Conservation (phyloP, 1,140 invertebrate species). For the Agraylea sexmaculata region DNA sequence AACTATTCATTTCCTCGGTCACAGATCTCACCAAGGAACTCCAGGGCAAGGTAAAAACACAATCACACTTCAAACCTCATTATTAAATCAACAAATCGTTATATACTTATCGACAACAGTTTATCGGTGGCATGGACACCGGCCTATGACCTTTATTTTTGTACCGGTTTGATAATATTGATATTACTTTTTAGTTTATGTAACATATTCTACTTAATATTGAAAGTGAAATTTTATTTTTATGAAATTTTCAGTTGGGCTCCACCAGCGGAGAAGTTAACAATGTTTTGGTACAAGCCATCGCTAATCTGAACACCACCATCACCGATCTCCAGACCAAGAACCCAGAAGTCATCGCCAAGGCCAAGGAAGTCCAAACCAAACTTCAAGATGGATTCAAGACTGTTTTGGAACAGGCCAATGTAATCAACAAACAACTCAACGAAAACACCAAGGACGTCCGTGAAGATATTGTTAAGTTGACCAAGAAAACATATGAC, state of each 20-base stretch:
- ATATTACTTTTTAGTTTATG: too few species aligned
- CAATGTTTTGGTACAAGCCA: conserved; percentile 10
- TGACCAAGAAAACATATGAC: conserved; percentile 20
- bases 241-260: conserved; percentile 15
- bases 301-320: conserved; percentile 19
- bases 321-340: conserved; percentile 11
- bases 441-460: conserved; percentile 17
- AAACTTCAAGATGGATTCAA: conserved; percentile 16
- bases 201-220: too few species aligned
- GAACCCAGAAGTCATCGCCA: conserved; percentile 13
- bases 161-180: too few species aligned
- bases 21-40: conserved; percentile 14
- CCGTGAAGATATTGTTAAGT: conserved; percentile 14
- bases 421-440: conserved; percentile 15
- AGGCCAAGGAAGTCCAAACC: conserved; percentile 13
- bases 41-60: conserved; percentile 12
- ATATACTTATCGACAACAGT: too few species aligned
- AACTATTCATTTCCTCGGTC: conserved; percentile 13
- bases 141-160: too few species aligned
- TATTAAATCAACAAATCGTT: too few species aligned
- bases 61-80: conserved; percentile 3
- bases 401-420: conserved; percentile 15
- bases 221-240: too few species aligned
- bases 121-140: too few species aligned
- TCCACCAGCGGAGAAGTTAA: conserved; percentile 11